Evolutionary conservation across 2,888 invertebrate species (phyloP).

Genomic region (Drosophila austrosaltans): DNA sequence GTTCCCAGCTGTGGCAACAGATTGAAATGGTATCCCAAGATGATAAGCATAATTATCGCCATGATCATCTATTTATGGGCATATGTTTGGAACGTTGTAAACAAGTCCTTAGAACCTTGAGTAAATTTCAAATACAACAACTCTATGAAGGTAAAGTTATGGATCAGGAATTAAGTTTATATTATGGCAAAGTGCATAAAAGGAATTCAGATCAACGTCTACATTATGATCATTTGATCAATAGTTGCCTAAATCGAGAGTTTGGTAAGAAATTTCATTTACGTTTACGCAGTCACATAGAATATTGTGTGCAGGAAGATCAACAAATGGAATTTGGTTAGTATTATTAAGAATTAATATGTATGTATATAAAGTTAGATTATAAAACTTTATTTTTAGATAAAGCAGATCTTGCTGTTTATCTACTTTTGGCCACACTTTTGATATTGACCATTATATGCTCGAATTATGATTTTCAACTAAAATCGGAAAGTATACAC

Average conservation of each 20-base stretch:
- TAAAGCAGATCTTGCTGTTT: constrained; percentile 55
- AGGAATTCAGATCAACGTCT: constrained; percentile 61
- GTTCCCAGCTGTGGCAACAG: constrained; percentile 71
- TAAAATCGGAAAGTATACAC: constrained; percentile 50
- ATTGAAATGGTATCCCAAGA: constrained; percentile 68
- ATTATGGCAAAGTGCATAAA: constrained; percentile 67
- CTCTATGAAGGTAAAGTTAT: constrained; percentile 44
- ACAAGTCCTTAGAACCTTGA: constrained; percentile 36
- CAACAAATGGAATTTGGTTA: constrained; percentile 53
- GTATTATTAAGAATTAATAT: not conserved
- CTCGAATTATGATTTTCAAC: constrained; percentile 54
- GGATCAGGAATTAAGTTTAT: constrained; percentile 65
- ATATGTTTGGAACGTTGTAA: constrained; percentile 77
- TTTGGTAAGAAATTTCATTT: constrained; percentile 56
- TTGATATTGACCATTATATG: constrained; percentile 48
- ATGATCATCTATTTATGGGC: constrained; percentile 76
- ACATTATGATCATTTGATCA: constrained; percentile 65
- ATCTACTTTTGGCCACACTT: constrained; percentile 46
- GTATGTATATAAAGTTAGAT: not conserved
- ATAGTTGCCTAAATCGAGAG: constrained; percentile 71
- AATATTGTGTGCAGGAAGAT: constrained; percentile 73
- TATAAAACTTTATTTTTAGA: constrained; percentile 34
- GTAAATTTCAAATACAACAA: constrained; percentile 46
- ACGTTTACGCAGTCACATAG: constrained; percentile 69
- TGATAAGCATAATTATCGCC: constrained; percentile 68